phyloP scores from a whole-genome alignment of 2,888 invertebrate genomes.

The Teleogryllus oceanicus region DNA sequence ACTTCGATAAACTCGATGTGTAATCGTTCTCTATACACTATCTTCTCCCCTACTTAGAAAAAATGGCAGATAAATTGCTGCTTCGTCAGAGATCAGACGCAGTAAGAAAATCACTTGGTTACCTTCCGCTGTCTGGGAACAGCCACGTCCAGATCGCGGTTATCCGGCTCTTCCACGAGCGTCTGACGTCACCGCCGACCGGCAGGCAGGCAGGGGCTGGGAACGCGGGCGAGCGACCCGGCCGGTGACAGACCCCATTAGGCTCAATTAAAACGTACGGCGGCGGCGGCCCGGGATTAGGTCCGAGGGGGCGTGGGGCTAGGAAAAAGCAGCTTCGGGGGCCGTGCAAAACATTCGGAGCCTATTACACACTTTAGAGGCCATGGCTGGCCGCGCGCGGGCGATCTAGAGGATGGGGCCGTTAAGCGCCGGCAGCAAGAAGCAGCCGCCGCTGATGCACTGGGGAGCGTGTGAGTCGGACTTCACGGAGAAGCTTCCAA shows the following conservation, averaged over 20 bases:
- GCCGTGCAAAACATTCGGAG: not conserved
- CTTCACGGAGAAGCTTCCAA: too few species aligned
- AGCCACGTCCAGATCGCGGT: too few species aligned
- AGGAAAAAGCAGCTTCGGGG: not conserved
- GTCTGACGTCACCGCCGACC: too few species aligned
- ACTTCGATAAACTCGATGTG: too few species aligned
- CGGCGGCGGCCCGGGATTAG: not conserved
- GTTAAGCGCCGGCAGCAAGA: not conserved
- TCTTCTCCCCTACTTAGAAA: too few species aligned
- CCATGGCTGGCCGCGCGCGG: not conserved
- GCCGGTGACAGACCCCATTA: not conserved
- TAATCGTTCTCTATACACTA: too few species aligned
- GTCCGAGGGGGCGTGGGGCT: not conserved
- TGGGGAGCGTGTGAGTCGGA: too few species aligned
- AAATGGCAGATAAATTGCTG: too few species aligned
- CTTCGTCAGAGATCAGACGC: too few species aligned
- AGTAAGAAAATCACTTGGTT: too few species aligned
- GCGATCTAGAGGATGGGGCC: not conserved
- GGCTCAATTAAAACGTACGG: conserved; percentile 7
- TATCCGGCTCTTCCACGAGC: too few species aligned
- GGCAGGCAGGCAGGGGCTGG: not conserved
- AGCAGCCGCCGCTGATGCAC: not conserved
- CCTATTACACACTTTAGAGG: not conserved
- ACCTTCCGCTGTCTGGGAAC: too few species aligned
- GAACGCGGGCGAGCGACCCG: not conserved